phyloP scores from a whole-genome alignment of 2,888 invertebrate genomes.

The Alloscopus bannaensis region DNA sequence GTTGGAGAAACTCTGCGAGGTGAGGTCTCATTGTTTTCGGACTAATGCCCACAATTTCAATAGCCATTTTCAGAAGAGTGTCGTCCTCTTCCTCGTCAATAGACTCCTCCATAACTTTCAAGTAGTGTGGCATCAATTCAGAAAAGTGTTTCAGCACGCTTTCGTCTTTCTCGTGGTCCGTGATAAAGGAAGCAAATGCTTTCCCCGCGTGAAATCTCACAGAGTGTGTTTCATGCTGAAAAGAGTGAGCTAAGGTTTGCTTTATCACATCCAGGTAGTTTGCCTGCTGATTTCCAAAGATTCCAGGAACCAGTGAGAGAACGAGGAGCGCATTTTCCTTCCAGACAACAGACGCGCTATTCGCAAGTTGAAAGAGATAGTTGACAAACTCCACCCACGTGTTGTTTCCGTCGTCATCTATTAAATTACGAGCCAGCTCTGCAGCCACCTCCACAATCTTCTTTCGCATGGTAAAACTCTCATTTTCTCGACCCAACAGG shows the following conservation, averaged over 20 bases:
- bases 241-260: constrained; percentile 92
- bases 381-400: constrained; percentile 96
- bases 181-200: constrained; percentile 83
- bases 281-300: constrained; percentile 96
- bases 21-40: constrained; percentile 95
- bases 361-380: constrained; percentile 96
- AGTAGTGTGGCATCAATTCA: constrained; percentile 83
- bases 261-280: constrained; percentile 95
- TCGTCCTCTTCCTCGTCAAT: constrained; percentile 83
- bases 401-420: constrained; percentile 97
- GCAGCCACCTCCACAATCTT: constrained; percentile 97
- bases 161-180: constrained; percentile 95
- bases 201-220: constrained; percentile 78
- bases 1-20: constrained; percentile 88
- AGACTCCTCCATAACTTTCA: constrained; percentile 74
- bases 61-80: constrained; percentile 91
- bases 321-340: constrained; percentile 96
- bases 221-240: constrained; percentile 78
- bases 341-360: constrained; percentile 86
- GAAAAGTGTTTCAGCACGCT: constrained; percentile 91
- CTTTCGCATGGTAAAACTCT: constrained; percentile 82
- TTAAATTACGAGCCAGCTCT: constrained; percentile 88
- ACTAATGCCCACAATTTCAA: constrained; percentile 94
- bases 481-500: constrained; percentile 89
- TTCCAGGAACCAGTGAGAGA: constrained; percentile 96